A percentile compares a stretch with the other conserved stretches of the same genome.
Evolutionary conservation across 2,113 vertebrate genomes (phyloP).

Genomic region (Elanoides forficatus): DNA sequence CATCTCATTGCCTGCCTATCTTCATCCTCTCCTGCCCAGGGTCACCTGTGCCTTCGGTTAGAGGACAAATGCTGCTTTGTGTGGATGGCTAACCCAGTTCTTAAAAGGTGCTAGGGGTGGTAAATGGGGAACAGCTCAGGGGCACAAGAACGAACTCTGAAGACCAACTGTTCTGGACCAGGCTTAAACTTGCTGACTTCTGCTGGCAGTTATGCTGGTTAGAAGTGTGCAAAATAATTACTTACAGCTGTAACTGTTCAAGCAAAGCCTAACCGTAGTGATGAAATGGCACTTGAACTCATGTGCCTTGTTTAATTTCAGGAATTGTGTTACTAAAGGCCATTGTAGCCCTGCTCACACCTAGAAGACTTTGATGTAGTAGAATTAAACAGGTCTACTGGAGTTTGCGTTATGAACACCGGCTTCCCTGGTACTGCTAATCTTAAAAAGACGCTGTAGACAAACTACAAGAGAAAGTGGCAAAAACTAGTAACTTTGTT

Average conservation of each 20-base stretch:
- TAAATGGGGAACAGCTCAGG: not conserved
- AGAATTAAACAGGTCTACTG: too few species aligned
- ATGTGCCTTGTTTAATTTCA: accelerated
- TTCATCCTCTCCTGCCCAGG: not conserved
- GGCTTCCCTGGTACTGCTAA: accelerated
- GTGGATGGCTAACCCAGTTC: not conserved
- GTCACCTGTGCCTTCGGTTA: not conserved
- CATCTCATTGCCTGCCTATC: not conserved
- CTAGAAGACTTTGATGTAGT: not conserved
- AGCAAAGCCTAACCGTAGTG: not conserved
- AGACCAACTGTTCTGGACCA: not conserved
- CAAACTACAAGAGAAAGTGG: not conserved
- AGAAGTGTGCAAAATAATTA: not conserved
- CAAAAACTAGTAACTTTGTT: not conserved
- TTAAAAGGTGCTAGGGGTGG: not conserved
- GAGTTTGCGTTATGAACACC: accelerated
- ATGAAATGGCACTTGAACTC: not conserved
- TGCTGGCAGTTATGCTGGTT: not conserved
- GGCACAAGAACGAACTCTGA: not conserved
- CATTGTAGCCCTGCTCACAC: accelerated
- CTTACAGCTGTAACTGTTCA: not conserved
- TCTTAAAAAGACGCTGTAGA: accelerated
- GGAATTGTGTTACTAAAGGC: not conserved
- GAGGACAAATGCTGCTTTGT: not conserved
- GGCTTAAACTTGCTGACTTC: not conserved